These are phyloP conservation scores for Lacerta viridis DNA, from an alignment of 2,797 vertebrate species.

Conservation along the genomic window DNA sequence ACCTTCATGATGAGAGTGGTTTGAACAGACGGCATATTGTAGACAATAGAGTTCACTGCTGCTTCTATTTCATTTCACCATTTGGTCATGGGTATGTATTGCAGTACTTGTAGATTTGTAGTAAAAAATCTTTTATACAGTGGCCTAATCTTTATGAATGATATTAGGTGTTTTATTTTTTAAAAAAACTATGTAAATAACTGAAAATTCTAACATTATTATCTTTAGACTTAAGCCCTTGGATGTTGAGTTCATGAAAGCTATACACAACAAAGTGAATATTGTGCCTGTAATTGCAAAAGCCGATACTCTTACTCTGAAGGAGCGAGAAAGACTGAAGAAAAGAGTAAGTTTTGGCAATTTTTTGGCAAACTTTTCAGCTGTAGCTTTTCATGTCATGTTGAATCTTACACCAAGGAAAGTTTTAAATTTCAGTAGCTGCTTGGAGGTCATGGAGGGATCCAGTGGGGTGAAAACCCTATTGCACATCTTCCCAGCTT, in stretches of 20 bases:
- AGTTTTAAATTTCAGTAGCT: neutral
- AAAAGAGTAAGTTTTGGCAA: conserved; percentile 86
- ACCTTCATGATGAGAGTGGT: conserved; percentile 98
- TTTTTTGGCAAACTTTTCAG: neutral
- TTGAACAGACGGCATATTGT: conserved; percentile 95
- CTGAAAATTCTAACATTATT: neutral
- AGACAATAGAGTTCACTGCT: conserved; percentile 97
- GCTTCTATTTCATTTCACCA: conserved; percentile 99
- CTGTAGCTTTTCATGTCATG: neutral
- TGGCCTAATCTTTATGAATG: neutral
- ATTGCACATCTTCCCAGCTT: neutral
- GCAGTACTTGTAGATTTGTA: neutral
- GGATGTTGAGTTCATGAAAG: conserved; percentile 99
- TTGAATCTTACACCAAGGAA: neutral
- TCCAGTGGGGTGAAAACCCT: neutral
- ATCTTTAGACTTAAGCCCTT: conserved; percentile 91
- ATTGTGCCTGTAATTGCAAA: conserved; percentile 98
- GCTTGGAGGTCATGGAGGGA: neutral
- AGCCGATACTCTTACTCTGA: conserved; percentile 95
- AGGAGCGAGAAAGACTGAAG: conserved; percentile 95
- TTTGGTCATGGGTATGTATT: conserved; percentile 94
- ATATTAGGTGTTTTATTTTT: too few species aligned
- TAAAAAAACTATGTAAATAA: too few species aligned
- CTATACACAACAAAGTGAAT: conserved; percentile 98
- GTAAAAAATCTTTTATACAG: neutral